Base-by-base conservation (phyloP, 2,888 invertebrate species). In the Empis livida region DNA sequence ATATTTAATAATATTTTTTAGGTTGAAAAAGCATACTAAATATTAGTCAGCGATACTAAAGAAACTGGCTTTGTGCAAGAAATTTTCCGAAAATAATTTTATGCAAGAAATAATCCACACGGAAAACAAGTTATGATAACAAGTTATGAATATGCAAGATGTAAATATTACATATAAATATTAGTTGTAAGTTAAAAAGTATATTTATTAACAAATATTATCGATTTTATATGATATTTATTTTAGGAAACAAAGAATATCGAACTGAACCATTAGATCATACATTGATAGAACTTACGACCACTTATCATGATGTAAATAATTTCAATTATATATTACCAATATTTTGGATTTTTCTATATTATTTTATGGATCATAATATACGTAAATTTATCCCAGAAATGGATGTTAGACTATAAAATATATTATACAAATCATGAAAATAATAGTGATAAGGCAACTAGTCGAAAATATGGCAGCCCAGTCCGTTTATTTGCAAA, bases 401-500 rank as follows among this genome's bases (percentile, higher is more conserved):
- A 44, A 76, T 89, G 51, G 72, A 92, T 94, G 88, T 73, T 85
- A 46, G 93, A 94, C 67, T 93, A 87, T 63, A 86, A 88, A 76
- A 84, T 93, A 1, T 78, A 80, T 56, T 88, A 70, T 49, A 65
- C 62, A 1, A 70, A 70, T 50, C 70, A 69, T 32, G 45, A 47
- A 9, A 52, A 57, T 1, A 68, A 65, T 45, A 61, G 62, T 5
- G 76, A 74, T 53, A 68, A 65, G 1, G 69, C 73, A 32, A 72
- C 71, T 43, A 77, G 76, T 17, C 74, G 79, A 17, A 84, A 84
- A 61, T 72, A 79, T 27, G 87, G 87, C 0, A 91, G 92, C 0
- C 90, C 91, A 0, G 86, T 93, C 1, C 74, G 94, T 13, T 78
- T 94, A 55, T 94, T 90, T 61, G 93, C 92, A 2, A 93, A 1